Percentiles rank a stretch among this genome's conserved stretches.
These are phyloP conservation scores for Etheostoma cragini DNA, from an alignment of 2,113 vertebrate genomes.

Conservation along the genomic window DNA sequence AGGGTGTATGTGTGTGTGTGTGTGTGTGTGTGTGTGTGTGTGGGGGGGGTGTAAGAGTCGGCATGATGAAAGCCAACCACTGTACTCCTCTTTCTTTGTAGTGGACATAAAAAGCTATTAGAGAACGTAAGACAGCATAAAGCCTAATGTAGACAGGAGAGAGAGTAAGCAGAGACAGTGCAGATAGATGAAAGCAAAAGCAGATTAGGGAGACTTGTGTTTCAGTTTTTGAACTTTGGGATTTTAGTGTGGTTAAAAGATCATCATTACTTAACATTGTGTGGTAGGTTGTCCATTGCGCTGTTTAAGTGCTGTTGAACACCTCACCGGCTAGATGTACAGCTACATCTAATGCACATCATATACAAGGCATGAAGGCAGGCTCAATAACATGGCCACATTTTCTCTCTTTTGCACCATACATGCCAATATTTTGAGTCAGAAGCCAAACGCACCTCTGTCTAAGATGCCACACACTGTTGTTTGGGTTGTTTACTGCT, in stretches of 20 bases:
- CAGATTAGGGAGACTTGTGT: constrained; percentile 36
- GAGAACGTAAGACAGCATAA: constrained; percentile 47
- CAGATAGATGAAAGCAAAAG: constrained; percentile 3
- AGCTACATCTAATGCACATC: neutral
- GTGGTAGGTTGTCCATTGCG: too few species aligned
- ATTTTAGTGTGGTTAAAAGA: neutral
- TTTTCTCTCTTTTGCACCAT: neutral
- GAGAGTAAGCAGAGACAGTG: constrained; percentile 30
- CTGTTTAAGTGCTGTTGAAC: neutral
- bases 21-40: too few species aligned
- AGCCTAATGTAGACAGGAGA: constrained; percentile 39
- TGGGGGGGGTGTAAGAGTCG: neutral
- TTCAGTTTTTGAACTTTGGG: neutral
- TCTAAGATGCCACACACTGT: neutral
- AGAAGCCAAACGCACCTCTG: neutral
- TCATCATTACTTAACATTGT: neutral
- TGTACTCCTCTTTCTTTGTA: constrained; percentile 47
- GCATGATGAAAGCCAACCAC: constrained; percentile 34
- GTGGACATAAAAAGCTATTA: constrained; percentile 76
- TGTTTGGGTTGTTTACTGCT: constrained; percentile 27
- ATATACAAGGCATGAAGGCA: neutral
- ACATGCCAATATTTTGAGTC: neutral
- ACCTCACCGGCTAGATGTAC: neutral
- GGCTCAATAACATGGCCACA: neutral
- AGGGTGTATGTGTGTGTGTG: too few species aligned